Evolutionary conservation across 2,888 invertebrate species (phyloP), one percentile per base, ranked within the genome.

Genomic region (Polymixis lichenea): DNA sequence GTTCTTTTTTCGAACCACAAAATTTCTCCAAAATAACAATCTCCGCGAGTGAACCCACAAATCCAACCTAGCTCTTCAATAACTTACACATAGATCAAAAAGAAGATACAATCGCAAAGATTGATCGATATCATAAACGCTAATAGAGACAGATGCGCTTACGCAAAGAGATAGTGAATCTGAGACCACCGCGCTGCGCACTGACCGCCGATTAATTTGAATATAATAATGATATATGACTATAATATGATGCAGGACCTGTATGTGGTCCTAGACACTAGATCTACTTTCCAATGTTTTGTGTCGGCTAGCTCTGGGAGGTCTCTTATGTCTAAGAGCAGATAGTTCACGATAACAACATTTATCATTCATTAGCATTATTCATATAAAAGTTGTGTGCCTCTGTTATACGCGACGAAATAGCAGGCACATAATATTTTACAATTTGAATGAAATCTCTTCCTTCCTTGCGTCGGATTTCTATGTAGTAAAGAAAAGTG

Each of bases 81-180:
- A 61, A 53, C 46, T 25, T 13, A 58, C n/a, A 32, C 28, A 64
- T 80, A 15, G 6, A 53, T 69, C 49, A 55, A 82, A 32, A 60
- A 61, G n/a, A 46, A 64, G 77, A 85, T 83, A 81, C 38, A 70
- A 79, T 86, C 72, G 32, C 32, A 58, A 61, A 62, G 83, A 85
- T 82, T 72, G 15, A 84, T 84, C 46, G 73, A 72, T 75, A 77
- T 75, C 62, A 49, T 77, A 49, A 78, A 49, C 58, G 22, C 38
- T 72, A 84, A 85, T 82, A 82, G 65, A 72, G 80, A 80, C 61
- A 38, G 85, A 82, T 82, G 81, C 77, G 72, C 56, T 22, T 58
- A 56, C 65, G 49, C 82, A 75, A 64, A 75, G 70, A 58, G 82
- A 84, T 85, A 75, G 75, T 67, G 38, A 62, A 82, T 71, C 55